Conservation (phyloP, 1,140 invertebrate genomes). For the Dendrolimus punctatus region DNA sequence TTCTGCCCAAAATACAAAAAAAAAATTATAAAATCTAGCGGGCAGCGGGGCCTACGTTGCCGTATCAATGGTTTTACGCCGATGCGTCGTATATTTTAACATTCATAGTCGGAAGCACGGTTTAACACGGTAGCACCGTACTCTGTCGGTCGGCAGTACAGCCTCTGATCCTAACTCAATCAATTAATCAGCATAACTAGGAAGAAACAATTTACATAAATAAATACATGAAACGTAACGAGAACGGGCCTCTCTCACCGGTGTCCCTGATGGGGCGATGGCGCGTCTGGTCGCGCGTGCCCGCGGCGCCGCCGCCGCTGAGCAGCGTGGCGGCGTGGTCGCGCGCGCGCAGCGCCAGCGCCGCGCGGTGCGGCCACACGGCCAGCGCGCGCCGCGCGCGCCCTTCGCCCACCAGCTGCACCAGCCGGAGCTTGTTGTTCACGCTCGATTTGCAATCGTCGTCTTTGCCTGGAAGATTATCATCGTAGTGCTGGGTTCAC, state of each 20-base stretch:
- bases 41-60: too few species aligned
- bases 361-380: conserved; percentile 84
- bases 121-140: too few species aligned
- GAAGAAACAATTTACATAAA: neutral
- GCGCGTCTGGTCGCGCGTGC: conserved; percentile 17
- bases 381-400: conserved; percentile 83
- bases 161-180: too few species aligned
- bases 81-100: too few species aligned
- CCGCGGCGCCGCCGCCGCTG: conserved; percentile 65
- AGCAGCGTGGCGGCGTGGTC: conserved; percentile 86
- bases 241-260: conserved; percentile 20
- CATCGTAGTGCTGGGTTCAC: too few species aligned
- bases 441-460: conserved; percentile 76
- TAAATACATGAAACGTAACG: neutral
- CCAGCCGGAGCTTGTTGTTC: conserved; percentile 79
- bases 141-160: too few species aligned
- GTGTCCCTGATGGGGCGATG: conserved; percentile 29
- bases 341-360: conserved; percentile 82
- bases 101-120: too few species aligned
- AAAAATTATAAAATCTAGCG: too few species aligned
- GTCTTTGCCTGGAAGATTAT: conserved; percentile 74
- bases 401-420: conserved; percentile 81
- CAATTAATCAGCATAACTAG: too few species aligned
- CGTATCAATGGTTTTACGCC: too few species aligned
- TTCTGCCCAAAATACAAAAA: too few species aligned